Evolutionary conservation across 2,797 vertebrate species (phyloP).

Genomic region (Antrozous pallidus): DNA sequence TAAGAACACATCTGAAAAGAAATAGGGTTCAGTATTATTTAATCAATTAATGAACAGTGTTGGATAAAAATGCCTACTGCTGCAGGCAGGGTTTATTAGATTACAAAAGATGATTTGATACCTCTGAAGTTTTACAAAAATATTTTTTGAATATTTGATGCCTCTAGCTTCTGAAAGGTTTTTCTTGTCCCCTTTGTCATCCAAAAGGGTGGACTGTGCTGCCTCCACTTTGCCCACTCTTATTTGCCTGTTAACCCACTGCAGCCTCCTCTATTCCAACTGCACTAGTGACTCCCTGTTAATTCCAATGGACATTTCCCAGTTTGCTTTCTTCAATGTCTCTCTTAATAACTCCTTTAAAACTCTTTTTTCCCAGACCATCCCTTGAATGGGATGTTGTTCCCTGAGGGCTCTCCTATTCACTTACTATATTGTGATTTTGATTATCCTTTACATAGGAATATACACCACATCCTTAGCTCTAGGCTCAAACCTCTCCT

Average conservation of each 20-base stretch:
- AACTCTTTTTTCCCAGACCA: background rate
- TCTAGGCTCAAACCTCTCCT: background rate
- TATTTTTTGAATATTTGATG: background rate
- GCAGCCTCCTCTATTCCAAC: background rate
- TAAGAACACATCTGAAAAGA: conserved; percentile 13
- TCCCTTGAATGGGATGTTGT: background rate
- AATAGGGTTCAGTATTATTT: background rate
- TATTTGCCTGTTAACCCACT: background rate
- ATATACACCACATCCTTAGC: background rate
- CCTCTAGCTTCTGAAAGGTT: background rate
- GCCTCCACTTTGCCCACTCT: background rate
- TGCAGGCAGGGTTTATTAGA: background rate
- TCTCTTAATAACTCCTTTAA: background rate
- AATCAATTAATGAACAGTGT: background rate
- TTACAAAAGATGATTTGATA: background rate
- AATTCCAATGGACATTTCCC: background rate
- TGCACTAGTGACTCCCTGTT: background rate
- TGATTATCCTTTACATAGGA: background rate
- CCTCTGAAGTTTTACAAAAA: background rate
- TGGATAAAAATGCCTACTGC: background rate
- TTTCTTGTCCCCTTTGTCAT: background rate
- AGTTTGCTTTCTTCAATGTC: background rate
- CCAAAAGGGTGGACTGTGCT: background rate
- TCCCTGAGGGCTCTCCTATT: background rate
- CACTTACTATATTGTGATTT: background rate